These are phyloP conservation scores for Atta cephalotes DNA, from an alignment of 1,140 invertebrate genomes.

Conservation along the genomic window DNA sequence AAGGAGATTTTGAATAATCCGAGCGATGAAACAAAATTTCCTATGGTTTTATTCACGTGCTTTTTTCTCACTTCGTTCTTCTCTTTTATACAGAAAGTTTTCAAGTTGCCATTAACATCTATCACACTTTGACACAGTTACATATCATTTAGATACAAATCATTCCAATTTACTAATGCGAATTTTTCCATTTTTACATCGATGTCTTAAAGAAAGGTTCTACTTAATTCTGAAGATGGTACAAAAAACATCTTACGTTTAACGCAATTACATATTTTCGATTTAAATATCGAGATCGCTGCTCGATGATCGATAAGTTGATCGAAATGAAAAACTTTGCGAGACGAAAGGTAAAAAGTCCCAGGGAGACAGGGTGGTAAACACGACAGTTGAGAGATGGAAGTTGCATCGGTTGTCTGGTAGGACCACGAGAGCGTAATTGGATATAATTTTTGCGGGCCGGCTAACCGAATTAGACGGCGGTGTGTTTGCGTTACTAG, in stretches of 20 bases:
- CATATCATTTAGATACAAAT: too few relatives aligned
- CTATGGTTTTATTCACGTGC: not conserved
- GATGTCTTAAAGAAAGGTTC: not conserved
- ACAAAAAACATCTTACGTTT: not conserved
- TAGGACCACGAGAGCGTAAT: conserved; percentile 73
- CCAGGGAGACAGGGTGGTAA: conserved; percentile 53
- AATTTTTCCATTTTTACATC: not conserved
- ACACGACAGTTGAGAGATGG: conserved; percentile 55
- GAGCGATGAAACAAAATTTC: conserved; percentile 25
- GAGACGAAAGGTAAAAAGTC: conserved; percentile 52
- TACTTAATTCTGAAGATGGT: not conserved
- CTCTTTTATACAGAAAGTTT: not conserved
- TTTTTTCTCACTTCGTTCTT: not conserved
- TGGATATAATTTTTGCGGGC: conserved; percentile 80
- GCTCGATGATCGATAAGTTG: conserved; percentile 1
- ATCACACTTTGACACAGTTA: not conserved
- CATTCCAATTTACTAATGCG: not conserved
- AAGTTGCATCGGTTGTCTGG: conserved; percentile 69
- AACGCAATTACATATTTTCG: conserved; percentile 14
- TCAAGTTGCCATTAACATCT: not conserved
- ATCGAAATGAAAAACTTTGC: conserved; percentile 25
- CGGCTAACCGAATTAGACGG: conserved; percentile 80
- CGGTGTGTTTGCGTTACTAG: conserved; percentile 78
- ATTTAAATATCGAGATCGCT: not conserved
- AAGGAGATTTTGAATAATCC: conserved; percentile 7